phyloP scores from a whole-genome alignment of 1,140 invertebrate species.

The Aphelinus atriplicis region DNA sequence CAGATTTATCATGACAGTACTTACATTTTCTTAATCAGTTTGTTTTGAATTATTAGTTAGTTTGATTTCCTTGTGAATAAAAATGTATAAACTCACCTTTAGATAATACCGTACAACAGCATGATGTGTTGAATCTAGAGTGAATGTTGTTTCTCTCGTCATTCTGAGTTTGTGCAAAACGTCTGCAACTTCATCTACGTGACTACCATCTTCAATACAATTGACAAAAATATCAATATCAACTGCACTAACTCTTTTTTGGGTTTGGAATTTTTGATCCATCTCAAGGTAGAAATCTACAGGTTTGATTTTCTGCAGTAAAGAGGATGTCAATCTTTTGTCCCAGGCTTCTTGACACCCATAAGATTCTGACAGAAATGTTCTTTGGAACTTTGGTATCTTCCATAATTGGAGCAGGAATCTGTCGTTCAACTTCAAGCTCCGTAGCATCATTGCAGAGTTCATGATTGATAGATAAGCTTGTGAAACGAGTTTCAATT shows the following conservation, averaged over 20 bases:
- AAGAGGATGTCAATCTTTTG: slow-evolving; percentile 67
- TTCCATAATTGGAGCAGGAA: slow-evolving; percentile 27
- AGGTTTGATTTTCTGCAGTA: slow-evolving; percentile 73
- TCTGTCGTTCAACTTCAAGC: slow-evolving; percentile 35
- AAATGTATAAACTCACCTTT: slow-evolving; percentile 58
- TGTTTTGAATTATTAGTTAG: too few species aligned
- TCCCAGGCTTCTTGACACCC: slow-evolving; percentile 75
- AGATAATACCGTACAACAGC: slow-evolving; percentile 79
- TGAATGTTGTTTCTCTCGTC: slow-evolving; percentile 74
- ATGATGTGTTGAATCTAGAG: slow-evolving; percentile 82
- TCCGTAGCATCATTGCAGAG: slow-evolving; percentile 10
- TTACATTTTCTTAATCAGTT: background rate
- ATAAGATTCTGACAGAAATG: slow-evolving; percentile 74
- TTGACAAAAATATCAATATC: slow-evolving; percentile 82
- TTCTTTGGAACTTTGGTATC: slow-evolving; percentile 44
- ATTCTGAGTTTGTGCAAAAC: slow-evolving; percentile 76
- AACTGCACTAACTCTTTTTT: slow-evolving; percentile 71
- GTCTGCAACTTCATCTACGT: slow-evolving; percentile 75
- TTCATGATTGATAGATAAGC: slow-evolving; percentile 19
- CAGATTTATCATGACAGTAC: background rate
- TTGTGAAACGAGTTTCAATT: too few species aligned
- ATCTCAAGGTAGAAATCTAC: slow-evolving; percentile 73
- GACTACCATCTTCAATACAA: slow-evolving; percentile 62
- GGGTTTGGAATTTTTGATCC: slow-evolving; percentile 68
- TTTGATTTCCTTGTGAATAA: background rate